These are phyloP conservation scores for Nothobranchius furzeri DNA, from an alignment of 2,113 vertebrate species.

Conservation along the genomic window DNA sequence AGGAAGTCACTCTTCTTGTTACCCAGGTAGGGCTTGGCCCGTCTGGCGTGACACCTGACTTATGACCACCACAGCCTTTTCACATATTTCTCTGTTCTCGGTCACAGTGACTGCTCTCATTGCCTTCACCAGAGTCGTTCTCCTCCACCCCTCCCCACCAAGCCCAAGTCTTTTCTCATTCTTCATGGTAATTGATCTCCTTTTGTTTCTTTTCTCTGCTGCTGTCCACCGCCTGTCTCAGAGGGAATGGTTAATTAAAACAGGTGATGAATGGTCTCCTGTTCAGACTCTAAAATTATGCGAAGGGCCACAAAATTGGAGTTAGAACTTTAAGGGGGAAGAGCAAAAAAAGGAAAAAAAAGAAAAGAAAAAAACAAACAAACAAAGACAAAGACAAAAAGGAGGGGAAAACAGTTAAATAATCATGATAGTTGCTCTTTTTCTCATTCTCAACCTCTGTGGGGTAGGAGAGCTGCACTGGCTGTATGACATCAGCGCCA, in stretches of 20 bases:
- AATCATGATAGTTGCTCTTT: not conserved
- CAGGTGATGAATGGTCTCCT: constrained; percentile 62
- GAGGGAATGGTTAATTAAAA: constrained; percentile 69
- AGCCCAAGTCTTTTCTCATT: constrained; percentile 51
- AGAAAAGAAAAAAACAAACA: constrained; percentile 14
- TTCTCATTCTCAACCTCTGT: not conserved
- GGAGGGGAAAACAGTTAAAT: constrained; percentile 12
- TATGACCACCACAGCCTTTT: constrained; percentile 34
- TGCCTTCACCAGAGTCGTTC: constrained; percentile 1
- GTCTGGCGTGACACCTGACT: constrained; percentile 46
- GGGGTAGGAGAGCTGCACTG: not conserved
- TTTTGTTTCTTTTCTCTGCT: constrained; percentile 45
- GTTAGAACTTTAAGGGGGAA: not conserved
- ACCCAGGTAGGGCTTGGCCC: constrained; percentile 39
- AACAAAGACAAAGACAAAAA: constrained; percentile 27
- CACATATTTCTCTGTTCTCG: constrained; percentile 28
- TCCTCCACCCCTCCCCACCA: not conserved
- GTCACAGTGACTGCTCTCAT: constrained; percentile 38
- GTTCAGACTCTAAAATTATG: constrained; percentile 34
- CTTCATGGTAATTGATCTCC: constrained; percentile 58
- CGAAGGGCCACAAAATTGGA: constrained; percentile 25
- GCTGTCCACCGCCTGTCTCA: constrained; percentile 50
- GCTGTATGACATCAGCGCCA: not conserved
- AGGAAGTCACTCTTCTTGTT: constrained; percentile 54
- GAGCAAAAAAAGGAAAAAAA: constrained; percentile 19